These are phyloP conservation scores for Trachemys scripta DNA, from an alignment of 2,113 vertebrate species.

Conservation along the genomic window DNA sequence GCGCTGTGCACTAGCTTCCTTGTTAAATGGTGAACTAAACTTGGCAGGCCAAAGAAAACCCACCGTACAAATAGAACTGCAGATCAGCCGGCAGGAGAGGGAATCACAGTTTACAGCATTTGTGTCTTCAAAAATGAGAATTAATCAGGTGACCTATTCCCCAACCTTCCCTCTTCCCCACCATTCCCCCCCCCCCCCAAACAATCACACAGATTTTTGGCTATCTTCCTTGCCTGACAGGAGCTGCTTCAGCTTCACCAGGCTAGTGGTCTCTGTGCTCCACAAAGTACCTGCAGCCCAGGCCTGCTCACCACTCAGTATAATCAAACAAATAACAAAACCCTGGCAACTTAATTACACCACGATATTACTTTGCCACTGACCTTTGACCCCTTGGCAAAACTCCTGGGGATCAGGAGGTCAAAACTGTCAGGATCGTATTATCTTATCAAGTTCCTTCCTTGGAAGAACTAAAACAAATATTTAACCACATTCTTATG, in stretches of 20 bases:
- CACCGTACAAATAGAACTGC: background rate
- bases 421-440: background rate
- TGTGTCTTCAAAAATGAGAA: background rate
- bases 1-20: background rate
- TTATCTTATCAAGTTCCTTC: background rate
- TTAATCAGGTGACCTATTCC: background rate
- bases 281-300: background rate
- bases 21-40: background rate
- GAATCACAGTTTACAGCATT: background rate
- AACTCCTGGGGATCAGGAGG: background rate
- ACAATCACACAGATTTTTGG: background rate
- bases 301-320: background rate
- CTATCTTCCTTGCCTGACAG: background rate
- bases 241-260: accelerated
- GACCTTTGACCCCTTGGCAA: background rate
- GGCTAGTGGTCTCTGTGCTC: background rate
- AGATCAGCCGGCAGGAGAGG: background rate
- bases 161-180: background rate
- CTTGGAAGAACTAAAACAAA: background rate
- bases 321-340: background rate
- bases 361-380: background rate
- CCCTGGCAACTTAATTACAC: background rate
- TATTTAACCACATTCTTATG: background rate
- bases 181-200: too few species aligned
- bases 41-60: background rate